Base-by-base conservation (phyloP, 2,888 invertebrate genomes). In the Cephus spinipes region DNA sequence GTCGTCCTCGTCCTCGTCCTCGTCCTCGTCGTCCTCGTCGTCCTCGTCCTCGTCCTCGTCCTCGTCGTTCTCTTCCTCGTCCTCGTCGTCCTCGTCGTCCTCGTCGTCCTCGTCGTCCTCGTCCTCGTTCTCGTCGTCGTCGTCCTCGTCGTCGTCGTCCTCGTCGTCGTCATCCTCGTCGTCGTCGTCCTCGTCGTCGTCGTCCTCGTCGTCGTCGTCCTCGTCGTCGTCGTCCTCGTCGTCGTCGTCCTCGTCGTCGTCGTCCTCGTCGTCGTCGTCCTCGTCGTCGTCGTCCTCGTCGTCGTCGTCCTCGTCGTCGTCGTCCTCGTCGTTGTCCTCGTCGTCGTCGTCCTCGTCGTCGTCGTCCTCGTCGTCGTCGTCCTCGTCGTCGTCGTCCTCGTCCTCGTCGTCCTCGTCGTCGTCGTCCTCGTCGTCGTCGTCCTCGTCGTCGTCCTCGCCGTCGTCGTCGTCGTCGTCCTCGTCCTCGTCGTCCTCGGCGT, bases 371-470 rank as follows among this genome's bases (percentile, higher is more conserved):
- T 68, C 68, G 68, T 68, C 68, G 12, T 68, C 68, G 68, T 68
- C 68, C 68, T 68, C 68, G 68, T 68, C 68, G 68, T 68, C 73
- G 36, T n/a, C 35, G 68, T 69, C 30, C 11, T 23, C 33, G 73
- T 35, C 40, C 30, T 32, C 32, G 73, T 71, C n/a, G 11, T 55
- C 31, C 74, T 32, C 31, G 33, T 73, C 1, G 30, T 31, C 71
- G 35, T 31, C 32, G 34, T 40, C 73, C n/a, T 32, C 73, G 30
- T 68, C 68, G 34, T 23, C 74, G 32, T 34, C 36, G 68, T 73
- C 69, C 55, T 69, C 35, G 23, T 40, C 78, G 69, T 30, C 33
- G 34, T 73, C 74, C 55, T 73, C 68, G 36, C 68, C 77, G 23
- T 73, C 74, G 73, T 40, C 73, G n/a, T n/a, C n/a, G n/a, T n/a